Base-by-base conservation (phyloP, 2,113 vertebrate genomes). In the Phoxinus phoxinus region DNA sequence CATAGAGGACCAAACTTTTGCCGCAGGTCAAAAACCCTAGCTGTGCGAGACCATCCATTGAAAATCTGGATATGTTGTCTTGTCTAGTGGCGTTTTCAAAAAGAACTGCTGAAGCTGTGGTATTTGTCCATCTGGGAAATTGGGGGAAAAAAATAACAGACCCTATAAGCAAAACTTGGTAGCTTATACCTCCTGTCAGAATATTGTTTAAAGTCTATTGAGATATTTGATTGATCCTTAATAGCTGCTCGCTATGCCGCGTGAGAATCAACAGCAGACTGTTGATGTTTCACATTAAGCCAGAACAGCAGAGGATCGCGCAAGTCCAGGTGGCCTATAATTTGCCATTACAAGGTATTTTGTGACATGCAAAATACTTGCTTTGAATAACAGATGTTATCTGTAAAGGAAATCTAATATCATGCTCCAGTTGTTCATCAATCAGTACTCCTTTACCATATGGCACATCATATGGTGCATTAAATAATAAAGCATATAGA, bases 241-340 rank as follows among this genome's bases (percentile, higher is more conserved):
- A 51, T 65, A 69, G 32, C 56, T 85, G 61, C 41, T 10, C 8
- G 48, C 73, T 75, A 32, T 71, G 37, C 46, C 6, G 7, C n/a
- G 12, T 53, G 65, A 61, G 79, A 81, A 75, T 82, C 44, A 84
- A 44, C 46, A 78, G 37, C 85, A 81, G 25, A 58, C 73, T 78
- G 61, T 74, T 51, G 35, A 23, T 65, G 23, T 51, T 35, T 86
- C 21, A 77, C 37, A 85, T 71, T 85, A 72, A 48, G 56, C 59
- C 84, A 59, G 46, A 88, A 59, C 84, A 41, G 41, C 35, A 88
- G 53, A 69, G 63, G 25, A 67, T 75, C 61, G 67, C 63, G 63
- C n/a, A 48, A 72, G 86, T 89, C 84, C 91, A 92, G 90, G 90
- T 91, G 89, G 90, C 88, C 86, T 89, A 92, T 93, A 92, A 93